Percentiles rank a stretch among this genome's conserved stretches.
These are phyloP conservation scores for Emmelina monodactyla DNA, from an alignment of 2,888 invertebrate genomes.

Conservation along the genomic window DNA sequence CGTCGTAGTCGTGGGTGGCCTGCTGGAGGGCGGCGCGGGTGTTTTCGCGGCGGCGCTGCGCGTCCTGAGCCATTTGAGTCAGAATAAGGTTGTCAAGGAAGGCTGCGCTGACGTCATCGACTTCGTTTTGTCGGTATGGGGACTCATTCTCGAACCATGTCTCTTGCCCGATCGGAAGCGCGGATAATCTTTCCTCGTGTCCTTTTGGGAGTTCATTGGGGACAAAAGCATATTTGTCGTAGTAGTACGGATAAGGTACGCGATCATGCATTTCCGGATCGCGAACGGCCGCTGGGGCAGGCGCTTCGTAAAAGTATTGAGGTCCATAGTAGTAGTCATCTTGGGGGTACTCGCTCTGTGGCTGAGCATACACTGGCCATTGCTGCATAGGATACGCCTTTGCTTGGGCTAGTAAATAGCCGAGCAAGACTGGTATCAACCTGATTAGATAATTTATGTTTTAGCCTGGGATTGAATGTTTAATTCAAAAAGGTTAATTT, in stretches of 20 bases:
- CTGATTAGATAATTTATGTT: constrained; percentile 33
- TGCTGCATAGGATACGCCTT: constrained; percentile 49
- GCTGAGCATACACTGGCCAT: constrained; percentile 60
- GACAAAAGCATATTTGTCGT: constrained; percentile 57
- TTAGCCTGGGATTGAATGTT: too few relatives aligned
- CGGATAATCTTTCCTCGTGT: constrained; percentile 68
- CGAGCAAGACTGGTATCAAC: constrained; percentile 42
- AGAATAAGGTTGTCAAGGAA: constrained; percentile 73
- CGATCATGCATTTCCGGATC: constrained; percentile 45
- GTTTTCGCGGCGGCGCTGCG: constrained; percentile 54
- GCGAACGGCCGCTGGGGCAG: constrained; percentile 35
- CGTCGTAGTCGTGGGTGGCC: constrained; percentile 46
- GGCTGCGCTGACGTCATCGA: constrained; percentile 67
- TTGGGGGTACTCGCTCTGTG: constrained; percentile 55
- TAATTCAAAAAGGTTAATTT: too few relatives aligned
- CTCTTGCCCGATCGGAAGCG: constrained; percentile 72
- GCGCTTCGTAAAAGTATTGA: constrained; percentile 57
- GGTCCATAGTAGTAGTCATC: constrained; percentile 67
- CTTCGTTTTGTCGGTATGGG: constrained; percentile 45
- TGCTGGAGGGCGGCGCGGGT: constrained; percentile 49
- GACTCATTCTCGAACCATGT: constrained; percentile 69
- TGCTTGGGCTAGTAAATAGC: constrained; percentile 55
- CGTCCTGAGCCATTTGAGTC: constrained; percentile 71
- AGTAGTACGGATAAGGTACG: constrained; percentile 51
- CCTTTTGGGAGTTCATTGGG: constrained; percentile 67